Evolutionary conservation across 2,113 vertebrate species (phyloP), one percentile per base, ranked within the genome.

Genomic region (Trichechus manatus): DNA sequence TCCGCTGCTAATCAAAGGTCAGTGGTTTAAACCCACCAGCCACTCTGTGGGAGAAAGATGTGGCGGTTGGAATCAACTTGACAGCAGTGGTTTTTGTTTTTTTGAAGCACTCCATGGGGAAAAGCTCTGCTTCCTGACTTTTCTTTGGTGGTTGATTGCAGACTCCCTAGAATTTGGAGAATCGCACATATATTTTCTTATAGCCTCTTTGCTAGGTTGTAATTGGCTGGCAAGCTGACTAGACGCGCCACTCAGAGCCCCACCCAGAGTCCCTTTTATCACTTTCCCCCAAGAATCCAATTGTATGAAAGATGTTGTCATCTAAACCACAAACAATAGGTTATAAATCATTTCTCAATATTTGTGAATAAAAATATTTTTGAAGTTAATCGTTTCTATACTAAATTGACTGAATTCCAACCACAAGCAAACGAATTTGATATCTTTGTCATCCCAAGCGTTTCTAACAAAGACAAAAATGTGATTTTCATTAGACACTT

Each of bases 291-390:
- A 33, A 0, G 19, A 80, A 17, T 72, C 4, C 50, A 44, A 29
- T 6, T 9, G 19, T 44, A 7, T 87, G 74, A 84, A 44, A 82
- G 79, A 44, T 42, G 82, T 92, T 59, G 75, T 89, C 44, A 61
- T 61, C 42, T 78, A 63, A 86, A 63, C 36, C 44, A 44, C 44
- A 68, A 53, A 79, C 8, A 56, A 11, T 14, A 39, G 36, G 22
- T 79, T 95, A 61, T 13, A 92, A 59, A 66, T 36, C 27, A 83
- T 92, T 74, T 82, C 84, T 89, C 36, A 86, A 22, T 93, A 72
- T 70, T 77, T 93, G n/a, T 56, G 50, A 91, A 72, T 50, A 87
- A 74, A 68, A 70, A 6, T 39, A 47, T 77, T 68, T 56, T 85
- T 47, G 77, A 86, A 39, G 23, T 68, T n/a, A 79, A n/a, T 31